Base-by-base conservation (phyloP, 2,797 vertebrate genomes). In the Avahi laniger region DNA sequence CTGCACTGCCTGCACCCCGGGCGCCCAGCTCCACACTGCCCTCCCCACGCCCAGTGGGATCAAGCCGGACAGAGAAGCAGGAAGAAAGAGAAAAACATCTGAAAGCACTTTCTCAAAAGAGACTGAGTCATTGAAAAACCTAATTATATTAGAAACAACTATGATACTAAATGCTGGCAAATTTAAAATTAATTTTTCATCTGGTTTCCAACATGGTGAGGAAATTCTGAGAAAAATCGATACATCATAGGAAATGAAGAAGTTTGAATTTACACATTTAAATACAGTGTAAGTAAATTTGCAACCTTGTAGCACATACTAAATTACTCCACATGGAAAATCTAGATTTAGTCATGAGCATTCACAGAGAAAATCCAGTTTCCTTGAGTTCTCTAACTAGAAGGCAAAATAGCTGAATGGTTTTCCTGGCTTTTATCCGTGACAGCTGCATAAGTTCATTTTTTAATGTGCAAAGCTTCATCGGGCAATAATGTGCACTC, bases 321-420 rank as follows among this genome's bases (percentile, higher is more conserved):
- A 78, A 91, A 91, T 96, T 92, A 82, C 38, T 81, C 87, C 85
- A 54, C 33, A 22, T 69, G 72, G 86, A 80, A 88, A 88, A 82
- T 76, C 52, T 88, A 82, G 78, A 73, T 78, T 81, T 43, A 67
- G 57, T 67, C 57, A 24, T 46, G 83, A 50, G 2, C 65, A 43
- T 70, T 92, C 57, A 63, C 30, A 89, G 26, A 89, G 70, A 72
- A 85, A 94, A 73, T 4, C 1, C n/a, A 52, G 91, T 79, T 93
- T 86, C 17, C 78, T 92, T 57, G 48, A 61, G 15, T 52, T 94
- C 24, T 94, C 84, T 48, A 88, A 89, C 18, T 73, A 73, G 52
- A 92, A 92, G 35, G 57, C 43, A 73, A 73, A 61, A 59, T 18
- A 57, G 13, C 9, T 61, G 20, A 65, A 54, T 18, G 28, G 5